Base-by-base conservation (phyloP, 2,797 vertebrate genomes). In the Esox masquinongy region DNA sequence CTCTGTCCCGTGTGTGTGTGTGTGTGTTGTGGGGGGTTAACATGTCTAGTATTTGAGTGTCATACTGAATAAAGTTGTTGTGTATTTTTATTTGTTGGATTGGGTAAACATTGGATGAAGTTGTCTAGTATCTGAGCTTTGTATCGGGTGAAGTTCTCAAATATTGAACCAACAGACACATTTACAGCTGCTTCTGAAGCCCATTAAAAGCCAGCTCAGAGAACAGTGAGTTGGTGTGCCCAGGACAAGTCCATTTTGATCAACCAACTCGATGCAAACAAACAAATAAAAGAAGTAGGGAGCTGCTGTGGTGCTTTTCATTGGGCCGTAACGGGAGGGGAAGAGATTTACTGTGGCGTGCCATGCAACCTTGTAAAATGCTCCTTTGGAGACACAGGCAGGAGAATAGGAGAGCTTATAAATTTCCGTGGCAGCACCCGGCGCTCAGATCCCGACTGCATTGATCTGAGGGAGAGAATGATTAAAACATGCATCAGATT, bases 401-500 rank as follows among this genome's bases (percentile, higher is more conserved):
- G 80, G 84, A 89, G 85, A 86, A 89, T 73, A 77, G 85, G 91
- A 92, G 91, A 85, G 92, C 94, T 95, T 96, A 94, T 96, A 96
- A 96, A 96, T 96, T 95, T 95, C 94, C 90, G 85, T 92, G 83
- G 94, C 93, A 92, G 89, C 91, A 89, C 92, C 92, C 93, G 93
- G 94, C 92, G 93, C 93, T 94, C 91, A 91, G 94, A 95, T 95
- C 94, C 94, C 94, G 96, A 95, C 95, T 93, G 94, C 94, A 96
- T 96, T 95, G 95, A 97, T 97, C 95, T 95, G 88, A 91, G 92
- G 89, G 92, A 89, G 92, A 86, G 88, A 94, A 94, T 95, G 94
- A 94, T 95, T 97, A 96, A 96, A 96, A 96, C 96, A 95, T 94
- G 94, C 95, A 96, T 96, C 96, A 96, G 95, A 95, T 96, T 92